Base-by-base conservation (phyloP, 1,140 invertebrate species). In the Pseudomyrmex concolor region DNA sequence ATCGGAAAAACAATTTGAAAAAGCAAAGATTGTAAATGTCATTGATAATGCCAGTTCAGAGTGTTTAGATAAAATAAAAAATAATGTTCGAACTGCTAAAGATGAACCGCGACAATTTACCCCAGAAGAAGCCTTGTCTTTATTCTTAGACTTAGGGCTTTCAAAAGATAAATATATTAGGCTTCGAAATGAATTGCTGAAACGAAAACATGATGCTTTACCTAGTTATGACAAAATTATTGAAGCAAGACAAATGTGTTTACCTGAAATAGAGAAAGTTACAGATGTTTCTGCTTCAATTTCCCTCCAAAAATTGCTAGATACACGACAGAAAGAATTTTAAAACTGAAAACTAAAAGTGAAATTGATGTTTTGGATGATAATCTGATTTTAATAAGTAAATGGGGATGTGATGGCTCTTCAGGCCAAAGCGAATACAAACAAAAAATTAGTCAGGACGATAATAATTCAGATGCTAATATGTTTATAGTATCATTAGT, bases 401-500 rank as follows among this genome's bases (percentile, higher is more conserved):
- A 78, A 13, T 78, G 74, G 62, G 43, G 76, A 5, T 78, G 22
- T 67, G 64, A 78, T 19, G 76, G 64, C 17, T 15, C 76, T 1
- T 59, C 76, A 9, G 64, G 76, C 7, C 64, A 68, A 19, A 67
- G 17, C 22, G 51, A 78, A 5, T 78, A 57, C 22, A 45, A 9
- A 13, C 62, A 77, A 19, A 55, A 5, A 77, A 45, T 77, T 77
- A 19, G 57, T 43, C 62, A 25, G 34, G 34, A 15, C n/a, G 45
- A 12, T 15, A 19, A 77, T 15, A 25, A n/a, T 34, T 54, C 62
- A 2, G 74, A 77, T 55, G 66, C 50, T 45, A 66, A 77, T 66
- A 55, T 77, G 66, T 77, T 77, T 2, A 77, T 77, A 25, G 25
- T 51, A 10, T 77, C 62, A n/a, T 57, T 77, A 43, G 62, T 77